Conservation (phyloP, 2,113 vertebrate genomes). For the Rissa tridactyla region DNA sequence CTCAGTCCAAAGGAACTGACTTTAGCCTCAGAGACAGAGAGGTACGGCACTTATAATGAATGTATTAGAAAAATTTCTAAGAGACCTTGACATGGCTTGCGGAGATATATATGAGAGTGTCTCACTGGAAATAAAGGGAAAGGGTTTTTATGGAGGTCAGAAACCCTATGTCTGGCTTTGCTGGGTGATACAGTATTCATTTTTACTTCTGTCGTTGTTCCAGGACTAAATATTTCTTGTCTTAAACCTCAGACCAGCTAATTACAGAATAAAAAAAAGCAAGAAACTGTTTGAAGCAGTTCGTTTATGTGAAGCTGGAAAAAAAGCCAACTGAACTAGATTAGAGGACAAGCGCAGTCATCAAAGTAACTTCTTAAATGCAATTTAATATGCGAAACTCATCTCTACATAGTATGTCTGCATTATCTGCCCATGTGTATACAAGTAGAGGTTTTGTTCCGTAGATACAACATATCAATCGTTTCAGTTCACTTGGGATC, state of each 20-base stretch:
- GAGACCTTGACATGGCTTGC: slow-evolving; percentile 22
- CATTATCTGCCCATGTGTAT: not conserved
- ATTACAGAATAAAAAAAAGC: not conserved
- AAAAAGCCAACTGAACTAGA: not conserved
- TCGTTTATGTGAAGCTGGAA: not conserved
- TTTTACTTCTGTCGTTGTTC: slow-evolving; percentile 40
- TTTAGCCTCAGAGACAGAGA: not conserved
- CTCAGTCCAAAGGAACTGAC: not conserved
- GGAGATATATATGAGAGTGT: slow-evolving; percentile 25
- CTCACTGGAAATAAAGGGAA: slow-evolving; percentile 32
- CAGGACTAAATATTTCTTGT: slow-evolving; percentile 21
- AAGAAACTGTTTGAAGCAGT: not conserved
- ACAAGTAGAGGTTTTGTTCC: not conserved
- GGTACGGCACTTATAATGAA: not conserved
- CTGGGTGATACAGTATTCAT: slow-evolving; percentile 14
- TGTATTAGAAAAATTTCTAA: slow-evolving; percentile 23
- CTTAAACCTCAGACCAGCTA: not conserved
- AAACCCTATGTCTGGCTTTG: slow-evolving; percentile 22
- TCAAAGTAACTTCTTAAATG: not conserved
- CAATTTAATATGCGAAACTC: not conserved
- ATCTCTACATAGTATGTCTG: not conserved
- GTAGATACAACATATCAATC: not conserved
- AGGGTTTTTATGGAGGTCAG: slow-evolving; percentile 34
- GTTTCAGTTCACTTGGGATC: not conserved
- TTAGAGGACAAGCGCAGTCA: not conserved